A percentile compares a stretch with the other conserved stretches of the same genome.
Evolutionary conservation across 2,888 invertebrate genomes (phyloP).

Genomic region (Trachelus troglodyta): DNA sequence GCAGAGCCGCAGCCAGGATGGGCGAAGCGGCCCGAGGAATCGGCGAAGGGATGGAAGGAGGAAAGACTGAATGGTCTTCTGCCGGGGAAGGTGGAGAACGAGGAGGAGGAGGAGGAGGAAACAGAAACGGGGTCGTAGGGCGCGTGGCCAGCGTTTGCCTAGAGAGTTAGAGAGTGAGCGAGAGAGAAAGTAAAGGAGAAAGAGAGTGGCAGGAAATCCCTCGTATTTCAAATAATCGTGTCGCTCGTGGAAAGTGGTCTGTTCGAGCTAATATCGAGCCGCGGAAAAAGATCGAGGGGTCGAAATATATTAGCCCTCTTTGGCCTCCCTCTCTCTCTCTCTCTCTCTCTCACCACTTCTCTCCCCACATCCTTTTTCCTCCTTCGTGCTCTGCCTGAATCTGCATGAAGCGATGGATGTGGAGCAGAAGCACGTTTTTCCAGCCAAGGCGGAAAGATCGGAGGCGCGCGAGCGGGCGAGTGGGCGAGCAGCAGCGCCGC

Average conservation of each 20-base stretch:
- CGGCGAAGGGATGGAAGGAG: neutral
- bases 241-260: constrained; percentile 46
- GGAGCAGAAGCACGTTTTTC: neutral
- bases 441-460: neutral
- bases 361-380: neutral
- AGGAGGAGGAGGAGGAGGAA: neutral
- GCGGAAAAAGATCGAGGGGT: constrained; percentile 23
- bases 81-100: neutral
- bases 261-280: constrained; percentile 45
- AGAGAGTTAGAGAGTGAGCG: neutral
- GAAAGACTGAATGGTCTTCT: neutral
- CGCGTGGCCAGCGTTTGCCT: neutral
- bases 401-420: neutral
- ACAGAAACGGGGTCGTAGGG: neutral
- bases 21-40: neutral
- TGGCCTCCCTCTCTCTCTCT: constrained; percentile 22
- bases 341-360: neutral
- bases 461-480: constrained; percentile 1
- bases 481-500: constrained; percentile 27
- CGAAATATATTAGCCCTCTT: constrained; percentile 34
- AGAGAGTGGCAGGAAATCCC: neutral
- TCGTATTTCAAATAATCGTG: constrained; percentile 37
- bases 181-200: constrained; percentile 13
- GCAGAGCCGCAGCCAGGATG: neutral
- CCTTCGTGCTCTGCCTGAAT: neutral